These are phyloP conservation scores for Agonopterix subpropinquella DNA, from an alignment of 2,888 invertebrate species.

Conservation along the genomic window DNA sequence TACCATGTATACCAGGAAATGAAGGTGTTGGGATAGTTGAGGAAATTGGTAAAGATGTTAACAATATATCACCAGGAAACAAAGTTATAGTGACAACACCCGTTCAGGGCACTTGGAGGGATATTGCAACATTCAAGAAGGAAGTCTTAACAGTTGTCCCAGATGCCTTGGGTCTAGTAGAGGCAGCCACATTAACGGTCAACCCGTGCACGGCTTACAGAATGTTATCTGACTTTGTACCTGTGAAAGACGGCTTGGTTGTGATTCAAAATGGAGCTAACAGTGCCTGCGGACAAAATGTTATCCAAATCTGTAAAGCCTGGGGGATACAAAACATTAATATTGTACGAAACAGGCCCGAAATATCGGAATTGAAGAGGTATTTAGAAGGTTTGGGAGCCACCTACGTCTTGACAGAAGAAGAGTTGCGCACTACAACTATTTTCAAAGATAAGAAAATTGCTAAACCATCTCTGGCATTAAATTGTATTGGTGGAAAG, in stretches of 20 bases:
- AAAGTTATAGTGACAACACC: slow-evolving; percentile 86
- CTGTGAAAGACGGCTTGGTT: slow-evolving; percentile 81
- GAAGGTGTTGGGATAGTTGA: slow-evolving; percentile 95
- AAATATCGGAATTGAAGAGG: slow-evolving; percentile 81
- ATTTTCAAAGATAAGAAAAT: slow-evolving; percentile 67
- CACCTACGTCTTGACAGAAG: slow-evolving; percentile 85
- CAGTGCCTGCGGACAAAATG: slow-evolving; percentile 96
- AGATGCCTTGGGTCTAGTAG: slow-evolving; percentile 79
- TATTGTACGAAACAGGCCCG: slow-evolving; percentile 88
- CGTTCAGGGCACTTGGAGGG: slow-evolving; percentile 92
- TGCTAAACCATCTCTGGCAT: slow-evolving; percentile 84
- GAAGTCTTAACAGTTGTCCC: slow-evolving; percentile 82
- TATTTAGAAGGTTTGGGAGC: slow-evolving; percentile 88
- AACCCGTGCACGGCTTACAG: slow-evolving; percentile 98
- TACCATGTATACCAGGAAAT: slow-evolving; percentile 96
- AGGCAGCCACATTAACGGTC: slow-evolving; percentile 92
- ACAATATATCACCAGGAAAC: slow-evolving; percentile 78
- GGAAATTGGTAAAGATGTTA: slow-evolving; percentile 78
- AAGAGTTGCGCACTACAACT: slow-evolving; percentile 52
- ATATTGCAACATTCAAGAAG: slow-evolving; percentile 77
- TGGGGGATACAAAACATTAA: slow-evolving; percentile 89
- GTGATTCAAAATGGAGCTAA: slow-evolving; percentile 99
- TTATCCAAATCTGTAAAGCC: slow-evolving; percentile 92
- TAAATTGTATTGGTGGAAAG: slow-evolving; percentile 98
- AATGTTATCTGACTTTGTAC: slow-evolving; percentile 94